phyloP scores from a whole-genome alignment of 2,797 vertebrate species.

The Mionectes olivaceus region DNA sequence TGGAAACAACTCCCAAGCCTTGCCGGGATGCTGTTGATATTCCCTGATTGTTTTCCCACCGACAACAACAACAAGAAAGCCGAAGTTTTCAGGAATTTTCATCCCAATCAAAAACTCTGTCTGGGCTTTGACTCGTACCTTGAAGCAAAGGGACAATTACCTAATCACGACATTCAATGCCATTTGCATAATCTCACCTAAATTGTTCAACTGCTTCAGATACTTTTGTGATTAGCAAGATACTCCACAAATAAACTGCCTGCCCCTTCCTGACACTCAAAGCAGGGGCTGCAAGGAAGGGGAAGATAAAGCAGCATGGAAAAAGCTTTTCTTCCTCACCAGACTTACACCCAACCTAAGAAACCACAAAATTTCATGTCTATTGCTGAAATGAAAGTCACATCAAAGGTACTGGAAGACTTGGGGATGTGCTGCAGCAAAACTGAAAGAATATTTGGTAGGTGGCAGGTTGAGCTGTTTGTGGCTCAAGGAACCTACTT shows the following conservation, averaged over 20 bases:
- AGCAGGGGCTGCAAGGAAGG: background rate
- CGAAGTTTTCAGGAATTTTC: background rate
- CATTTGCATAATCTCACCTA: constrained; percentile 21
- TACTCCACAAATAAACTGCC: constrained; percentile 32
- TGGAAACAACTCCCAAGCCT: background rate
- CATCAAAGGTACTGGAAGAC: background rate
- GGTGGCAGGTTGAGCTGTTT: background rate
- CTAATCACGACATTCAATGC: constrained; percentile 58
- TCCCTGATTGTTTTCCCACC: background rate
- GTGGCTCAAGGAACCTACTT: background rate
- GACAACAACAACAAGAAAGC: background rate
- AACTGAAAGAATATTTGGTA: background rate
- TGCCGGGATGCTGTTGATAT: background rate
- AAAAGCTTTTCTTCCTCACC: background rate
- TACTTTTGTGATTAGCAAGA: constrained; percentile 27
- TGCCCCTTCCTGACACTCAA: background rate
- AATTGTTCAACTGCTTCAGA: constrained; percentile 36
- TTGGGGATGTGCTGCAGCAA: background rate
- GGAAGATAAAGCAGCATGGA: background rate
- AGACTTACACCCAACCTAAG: background rate
- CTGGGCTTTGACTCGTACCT: constrained; percentile 31
- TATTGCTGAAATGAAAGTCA: background rate
- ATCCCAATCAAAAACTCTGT: background rate
- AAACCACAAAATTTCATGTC: background rate
- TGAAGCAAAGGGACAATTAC: constrained; percentile 61